A percentile compares a stretch with the other conserved stretches of the same genome.
phyloP scores from a whole-genome alignment of 64 coral and sea anemone species.

The Pocillopora verrucosa region DNA sequence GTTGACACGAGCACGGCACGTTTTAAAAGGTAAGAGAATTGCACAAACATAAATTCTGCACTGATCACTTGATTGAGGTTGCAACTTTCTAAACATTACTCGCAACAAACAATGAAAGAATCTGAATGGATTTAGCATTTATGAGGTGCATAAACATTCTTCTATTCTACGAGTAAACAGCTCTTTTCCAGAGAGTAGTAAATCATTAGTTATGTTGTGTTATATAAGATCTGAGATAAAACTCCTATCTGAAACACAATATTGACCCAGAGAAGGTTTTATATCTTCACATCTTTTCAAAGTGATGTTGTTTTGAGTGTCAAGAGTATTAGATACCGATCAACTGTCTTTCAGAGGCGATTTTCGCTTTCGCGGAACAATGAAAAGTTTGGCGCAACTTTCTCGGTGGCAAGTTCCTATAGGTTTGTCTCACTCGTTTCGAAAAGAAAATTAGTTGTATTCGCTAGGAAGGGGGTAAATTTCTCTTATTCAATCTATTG shows the following conservation, averaged over 20 bases:
- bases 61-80: neutral
- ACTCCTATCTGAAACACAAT: neutral
- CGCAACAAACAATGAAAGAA: neutral
- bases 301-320: neutral
- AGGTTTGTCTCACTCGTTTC: no score
- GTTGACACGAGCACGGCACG: neutral
- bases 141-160: neutral
- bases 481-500: no score
- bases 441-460: no score
- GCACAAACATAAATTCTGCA: neutral
- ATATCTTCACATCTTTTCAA: neutral
- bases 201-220: neutral
- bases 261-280: neutral
- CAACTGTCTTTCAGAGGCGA: no score
- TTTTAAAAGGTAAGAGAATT: conserved; percentile 2
- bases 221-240: neutral
- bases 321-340: neutral
- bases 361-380: no score
- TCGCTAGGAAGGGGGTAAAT: no score
- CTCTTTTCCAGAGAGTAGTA: neutral
- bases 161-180: neutral
- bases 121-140: neutral
- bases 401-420: no score
- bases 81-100: neutral
- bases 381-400: no score